Base-by-base conservation (phyloP, 1,140 invertebrate species). In the Euglossa dilemma region DNA sequence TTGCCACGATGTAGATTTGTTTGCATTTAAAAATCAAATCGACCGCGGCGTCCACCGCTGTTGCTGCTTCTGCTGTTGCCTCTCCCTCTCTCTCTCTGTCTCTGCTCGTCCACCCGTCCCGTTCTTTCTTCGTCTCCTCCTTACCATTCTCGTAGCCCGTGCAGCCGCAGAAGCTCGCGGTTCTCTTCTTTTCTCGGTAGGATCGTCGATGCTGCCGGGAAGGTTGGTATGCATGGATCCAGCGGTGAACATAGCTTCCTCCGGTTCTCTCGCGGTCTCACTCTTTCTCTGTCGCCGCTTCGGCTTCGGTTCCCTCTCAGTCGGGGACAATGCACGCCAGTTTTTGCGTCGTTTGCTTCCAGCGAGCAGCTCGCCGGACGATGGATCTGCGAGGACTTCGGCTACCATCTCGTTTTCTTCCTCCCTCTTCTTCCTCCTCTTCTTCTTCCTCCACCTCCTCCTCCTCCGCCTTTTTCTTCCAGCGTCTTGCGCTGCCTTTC, bases 1-100 rank as follows among this genome's bases (percentile, higher is more conserved):
- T 94, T 94, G 92, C 90, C 91, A 91, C 92, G 89, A 94, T 94
- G 93, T 94, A 94, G 93, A 94, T 94, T 94, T 94, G 93, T 94
- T 94, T 94, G 93, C 93, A 94, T 94, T 94, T 94, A 94, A 94
- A 94, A 94, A 94, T 94, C 93, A 94, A 94, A 94, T 94, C 92
- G 83, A 75, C 80, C 86, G 64, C 75, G 80, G 86, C 88, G 80
- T 71, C 66, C 83, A 54, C 64, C 52, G 57, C 43, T 23, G 28
- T 14, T 45, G 23, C 63, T 36, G 36, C 36, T 36, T 1, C 36
- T 4, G 36, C 36, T 36, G 36, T 5, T 14, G 52, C 12, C 18
- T 9, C 52, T 59, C 54, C 52, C 45, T 43, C 45, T 57, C 20
- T 12, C 25, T 20, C 11, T 25, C 18, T 36, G 9, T 52, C 47